These are phyloP conservation scores for Rutpela maculata DNA, from an alignment of 2,888 invertebrate genomes.

Conservation along the genomic window DNA sequence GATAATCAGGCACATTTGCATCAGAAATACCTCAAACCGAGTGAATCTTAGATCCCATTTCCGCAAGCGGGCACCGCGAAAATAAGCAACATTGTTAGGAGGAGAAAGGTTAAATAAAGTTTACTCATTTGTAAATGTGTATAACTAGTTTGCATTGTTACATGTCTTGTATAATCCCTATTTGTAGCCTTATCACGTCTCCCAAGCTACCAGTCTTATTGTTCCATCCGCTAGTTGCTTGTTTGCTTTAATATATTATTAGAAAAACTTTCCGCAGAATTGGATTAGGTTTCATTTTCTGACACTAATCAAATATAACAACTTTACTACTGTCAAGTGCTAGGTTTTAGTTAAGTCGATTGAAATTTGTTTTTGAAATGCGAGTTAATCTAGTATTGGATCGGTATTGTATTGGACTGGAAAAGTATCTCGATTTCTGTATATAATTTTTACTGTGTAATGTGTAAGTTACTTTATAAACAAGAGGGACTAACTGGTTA, in stretches of 20 bases:
- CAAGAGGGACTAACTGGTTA: no score
- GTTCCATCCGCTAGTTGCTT: slow-evolving; percentile 53
- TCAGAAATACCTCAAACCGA: slow-evolving; percentile 69
- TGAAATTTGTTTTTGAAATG: slow-evolving; percentile 42
- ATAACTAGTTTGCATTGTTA: slow-evolving; percentile 65
- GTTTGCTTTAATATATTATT: slow-evolving; percentile 56
- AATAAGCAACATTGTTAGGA: slow-evolving; percentile 65
- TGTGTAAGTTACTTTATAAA: no score
- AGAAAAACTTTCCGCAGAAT: slow-evolving; percentile 51
- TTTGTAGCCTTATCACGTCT: slow-evolving; percentile 60
- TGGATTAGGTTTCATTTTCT: slow-evolving; percentile 49
- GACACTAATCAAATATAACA: slow-evolving; percentile 49
- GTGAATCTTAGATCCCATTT: slow-evolving; percentile 63
- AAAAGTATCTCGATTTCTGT: neutral
- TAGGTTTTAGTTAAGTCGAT: slow-evolving; percentile 34
- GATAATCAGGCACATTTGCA: slow-evolving; percentile 70
- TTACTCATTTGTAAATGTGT: slow-evolving; percentile 70
- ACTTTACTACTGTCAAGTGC: slow-evolving; percentile 45
- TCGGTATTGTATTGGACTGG: neutral
- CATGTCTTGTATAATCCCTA: slow-evolving; percentile 60
- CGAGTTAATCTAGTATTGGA: neutral
- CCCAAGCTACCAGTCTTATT: slow-evolving; percentile 53
- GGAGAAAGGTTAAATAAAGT: slow-evolving; percentile 70
- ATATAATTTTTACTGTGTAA: neutral
- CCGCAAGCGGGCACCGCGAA: slow-evolving; percentile 60